phyloP scores from a whole-genome alignment of 2,888 invertebrate genomes.

The Mystacides longicornis region DNA sequence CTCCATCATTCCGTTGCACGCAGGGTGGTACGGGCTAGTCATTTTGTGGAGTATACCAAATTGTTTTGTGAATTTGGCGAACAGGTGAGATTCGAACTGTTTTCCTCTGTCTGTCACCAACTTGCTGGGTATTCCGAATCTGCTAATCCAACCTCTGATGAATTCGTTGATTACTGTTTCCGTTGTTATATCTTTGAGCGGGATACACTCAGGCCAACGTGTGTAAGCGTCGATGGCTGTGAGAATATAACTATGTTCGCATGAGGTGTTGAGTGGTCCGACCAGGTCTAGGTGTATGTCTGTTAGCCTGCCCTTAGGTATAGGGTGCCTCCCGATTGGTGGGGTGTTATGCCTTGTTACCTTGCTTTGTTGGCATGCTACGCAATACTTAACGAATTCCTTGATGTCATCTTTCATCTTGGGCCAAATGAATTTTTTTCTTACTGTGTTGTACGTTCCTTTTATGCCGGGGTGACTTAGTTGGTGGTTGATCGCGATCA shows the following conservation, averaged over 20 bases:
- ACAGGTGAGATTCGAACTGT: background rate
- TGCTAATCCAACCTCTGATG: background rate
- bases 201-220: background rate
- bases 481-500: constrained; percentile 25
- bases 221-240: background rate
- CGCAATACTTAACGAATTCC: constrained; percentile 28
- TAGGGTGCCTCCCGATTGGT: background rate
- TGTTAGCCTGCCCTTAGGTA: background rate
- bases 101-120: background rate
- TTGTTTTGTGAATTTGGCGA: background rate
- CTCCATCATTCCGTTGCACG: constrained; percentile 24
- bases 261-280: background rate
- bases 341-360: constrained; percentile 10
- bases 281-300: background rate
- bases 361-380: constrained; percentile 30
- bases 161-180: background rate
- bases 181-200: background rate
- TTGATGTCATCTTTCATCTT: constrained; percentile 28
- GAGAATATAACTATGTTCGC: background rate
- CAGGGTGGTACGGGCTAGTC: constrained; percentile 26
- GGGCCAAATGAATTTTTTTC: constrained; percentile 31
- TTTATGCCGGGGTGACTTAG: constrained; percentile 26
- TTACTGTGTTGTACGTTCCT: constrained; percentile 25
- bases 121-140: background rate
- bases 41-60: constrained; percentile 11